A percentile compares a stretch with the other conserved stretches of the same genome.
Conservation (phyloP, 2,888 invertebrate species). For the Eugnorisma glareosa region DNA sequence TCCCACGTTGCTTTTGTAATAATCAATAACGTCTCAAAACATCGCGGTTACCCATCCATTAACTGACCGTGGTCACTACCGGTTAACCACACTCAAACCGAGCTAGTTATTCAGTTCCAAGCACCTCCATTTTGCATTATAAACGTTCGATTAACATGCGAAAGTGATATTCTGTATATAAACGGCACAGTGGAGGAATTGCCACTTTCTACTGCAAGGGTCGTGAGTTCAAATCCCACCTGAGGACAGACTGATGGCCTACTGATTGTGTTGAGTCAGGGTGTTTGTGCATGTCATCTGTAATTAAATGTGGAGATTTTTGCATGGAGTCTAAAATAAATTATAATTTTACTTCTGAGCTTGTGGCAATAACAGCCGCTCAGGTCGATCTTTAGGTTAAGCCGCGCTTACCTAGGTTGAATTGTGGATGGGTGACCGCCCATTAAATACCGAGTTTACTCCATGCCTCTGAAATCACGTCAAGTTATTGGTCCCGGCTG, state of each 20-base stretch:
- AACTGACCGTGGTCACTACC: rapidly evolving
- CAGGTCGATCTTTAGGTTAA: too few species aligned
- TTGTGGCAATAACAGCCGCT: too few species aligned
- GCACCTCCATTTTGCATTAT: conserved; percentile 16
- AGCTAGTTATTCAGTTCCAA: neutral
- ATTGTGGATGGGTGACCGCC: too few species aligned
- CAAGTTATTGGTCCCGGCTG: too few species aligned
- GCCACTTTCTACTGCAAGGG: conserved; percentile 50
- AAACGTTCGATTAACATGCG: neutral
- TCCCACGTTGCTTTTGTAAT: too few species aligned
- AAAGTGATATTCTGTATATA: conserved; percentile 33
- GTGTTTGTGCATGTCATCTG: conserved; percentile 13
- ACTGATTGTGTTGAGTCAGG: conserved; percentile 29
- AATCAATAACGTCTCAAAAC: too few species aligned
- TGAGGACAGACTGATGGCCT: conserved; percentile 15
- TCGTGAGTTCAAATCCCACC: conserved; percentile 46
- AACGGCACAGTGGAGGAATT: conserved; percentile 31
- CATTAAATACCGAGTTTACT: too few species aligned
- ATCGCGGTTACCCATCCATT: conserved; percentile 5
- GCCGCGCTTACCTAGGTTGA: too few species aligned
- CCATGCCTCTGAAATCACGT: too few species aligned
- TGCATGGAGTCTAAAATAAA: neutral
- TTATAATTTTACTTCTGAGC: neutral
- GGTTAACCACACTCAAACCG: neutral
- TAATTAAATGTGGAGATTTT: neutral